Base-by-base conservation (phyloP, 1,140 invertebrate genomes). In the Harlomillsia oculata region DNA sequence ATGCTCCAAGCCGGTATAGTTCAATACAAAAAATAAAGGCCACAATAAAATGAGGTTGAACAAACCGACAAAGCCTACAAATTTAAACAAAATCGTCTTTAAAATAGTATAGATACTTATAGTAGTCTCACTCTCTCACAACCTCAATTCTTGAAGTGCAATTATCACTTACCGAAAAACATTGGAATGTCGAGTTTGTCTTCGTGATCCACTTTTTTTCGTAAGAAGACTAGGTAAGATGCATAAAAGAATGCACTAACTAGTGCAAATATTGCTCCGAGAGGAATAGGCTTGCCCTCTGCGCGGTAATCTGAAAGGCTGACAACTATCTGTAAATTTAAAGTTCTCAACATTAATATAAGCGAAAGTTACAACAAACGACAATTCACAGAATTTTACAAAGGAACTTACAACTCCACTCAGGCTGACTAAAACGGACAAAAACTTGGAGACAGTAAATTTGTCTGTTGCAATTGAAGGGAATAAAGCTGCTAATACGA, bases 171-270 rank as follows among this genome's bases (percentile, higher is more conserved):
- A 86, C 85, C 89, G 74, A 92, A 91, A 73, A 92, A 92, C 77
- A 92, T 81, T 29, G 86, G 84, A 70, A 92, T 85, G 71, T 91
- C 86, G 69, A 92, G 80, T 72, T 85, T 85, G 65, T 89, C 86
- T 73, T 92, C 88, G 67, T 85, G 80, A 67, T 87, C 83, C 13
- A 89, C 84, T 72, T 85, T 85, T 66, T 82, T 76, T 65, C 82
- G 77, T 2, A 93, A 74, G 66, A 89, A 82, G 44, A 92, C 88
- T 59, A 91, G 75, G 72, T 90, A 92, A 11, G 79, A 73, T 23
- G 88, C 84, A 74, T 90, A 90, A 62, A 87, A 83, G 67, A 90
- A 80, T 53, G 89, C 84, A 71, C 88, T 88, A 63, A 83, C 75
- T 59, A 92, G 70, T 28, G 85, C 80, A 74, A 89, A 78, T 13